Conservation (phyloP, 2,888 invertebrate genomes). For the Oscheius sp. region DNA sequence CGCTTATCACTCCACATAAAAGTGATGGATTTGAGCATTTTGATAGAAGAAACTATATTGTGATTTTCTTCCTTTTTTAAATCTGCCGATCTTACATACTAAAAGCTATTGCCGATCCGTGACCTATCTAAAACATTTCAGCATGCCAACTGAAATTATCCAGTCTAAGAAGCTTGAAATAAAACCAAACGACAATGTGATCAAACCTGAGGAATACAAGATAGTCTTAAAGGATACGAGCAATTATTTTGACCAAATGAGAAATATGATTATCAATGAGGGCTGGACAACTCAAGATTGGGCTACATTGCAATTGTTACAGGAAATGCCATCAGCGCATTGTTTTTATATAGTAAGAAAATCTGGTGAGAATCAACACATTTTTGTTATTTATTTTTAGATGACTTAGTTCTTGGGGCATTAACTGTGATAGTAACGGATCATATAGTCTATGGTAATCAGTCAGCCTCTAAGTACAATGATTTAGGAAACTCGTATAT, state of each 20-base stretch:
- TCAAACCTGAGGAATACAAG: not conserved
- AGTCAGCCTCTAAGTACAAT: too few species aligned
- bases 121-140: too few species aligned
- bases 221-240: conserved; percentile 3
- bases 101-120: too few species aligned
- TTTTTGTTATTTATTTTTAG: not conserved
- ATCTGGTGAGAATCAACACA: not conserved
- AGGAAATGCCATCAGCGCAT: conserved; percentile 14
- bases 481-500: conserved; percentile 21
- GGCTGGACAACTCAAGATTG: conserved; percentile 27
- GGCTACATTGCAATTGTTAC: conserved; percentile 3
- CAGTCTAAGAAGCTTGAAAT: not conserved
- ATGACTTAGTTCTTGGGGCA: conserved; percentile 9
- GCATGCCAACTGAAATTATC: too few species aligned
- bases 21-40: too few species aligned
- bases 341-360: conserved; percentile 18
- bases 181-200: not conserved
- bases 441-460: conserved; percentile 16
- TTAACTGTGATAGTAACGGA: conserved; percentile 2
- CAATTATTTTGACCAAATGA: conserved; percentile 21
- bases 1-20: too few species aligned
- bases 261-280: not conserved
- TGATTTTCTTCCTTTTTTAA: too few species aligned
- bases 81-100: too few species aligned
- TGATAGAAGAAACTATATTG: too few species aligned